Evolutionary conservation across 2,113 vertebrate species (phyloP).

Genomic region (Colossoma macropomum): DNA sequence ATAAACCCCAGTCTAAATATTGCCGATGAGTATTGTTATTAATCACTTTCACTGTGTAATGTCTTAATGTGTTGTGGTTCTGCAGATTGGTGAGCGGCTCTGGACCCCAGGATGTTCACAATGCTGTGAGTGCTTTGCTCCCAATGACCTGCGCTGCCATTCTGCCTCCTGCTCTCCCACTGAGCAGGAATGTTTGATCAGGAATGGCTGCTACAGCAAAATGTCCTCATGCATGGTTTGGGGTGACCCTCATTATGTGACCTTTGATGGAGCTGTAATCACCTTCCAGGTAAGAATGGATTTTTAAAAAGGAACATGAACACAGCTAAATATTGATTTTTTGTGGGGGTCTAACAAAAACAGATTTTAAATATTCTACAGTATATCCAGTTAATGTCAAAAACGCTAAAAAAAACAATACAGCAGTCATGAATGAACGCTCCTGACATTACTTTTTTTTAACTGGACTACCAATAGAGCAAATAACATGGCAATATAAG

Average conservation of each 20-base stretch:
- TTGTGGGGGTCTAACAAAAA: too few relatives aligned
- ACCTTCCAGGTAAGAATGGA: slow-evolving; percentile 55
- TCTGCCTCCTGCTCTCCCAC: slow-evolving; percentile 45
- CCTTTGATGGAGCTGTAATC: slow-evolving; percentile 77
- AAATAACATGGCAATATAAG: too few relatives aligned
- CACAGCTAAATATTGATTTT: background rate
- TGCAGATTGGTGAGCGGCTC: slow-evolving; percentile 65
- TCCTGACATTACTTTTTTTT: too few relatives aligned
- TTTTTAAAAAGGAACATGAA: too few relatives aligned
- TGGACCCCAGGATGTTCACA: slow-evolving; percentile 64
- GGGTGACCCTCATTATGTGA: slow-evolving; percentile 80
- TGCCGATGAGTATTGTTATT: too few relatives aligned
- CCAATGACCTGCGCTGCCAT: slow-evolving; percentile 62
- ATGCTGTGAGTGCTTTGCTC: slow-evolving; percentile 65
- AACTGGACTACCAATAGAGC: too few relatives aligned
- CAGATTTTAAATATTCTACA: too few relatives aligned
- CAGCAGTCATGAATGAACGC: too few relatives aligned
- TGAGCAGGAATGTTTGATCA: slow-evolving; percentile 64
- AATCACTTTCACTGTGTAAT: background rate
- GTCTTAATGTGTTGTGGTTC: background rate
- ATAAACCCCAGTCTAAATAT: too few relatives aligned
- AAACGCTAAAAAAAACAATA: too few relatives aligned
- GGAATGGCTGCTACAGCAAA: slow-evolving; percentile 39
- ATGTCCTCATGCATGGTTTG: slow-evolving; percentile 72
- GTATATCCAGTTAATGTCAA: too few relatives aligned